phyloP scores from a whole-genome alignment of 2,113 vertebrate genomes.

The Passer domesticus region DNA sequence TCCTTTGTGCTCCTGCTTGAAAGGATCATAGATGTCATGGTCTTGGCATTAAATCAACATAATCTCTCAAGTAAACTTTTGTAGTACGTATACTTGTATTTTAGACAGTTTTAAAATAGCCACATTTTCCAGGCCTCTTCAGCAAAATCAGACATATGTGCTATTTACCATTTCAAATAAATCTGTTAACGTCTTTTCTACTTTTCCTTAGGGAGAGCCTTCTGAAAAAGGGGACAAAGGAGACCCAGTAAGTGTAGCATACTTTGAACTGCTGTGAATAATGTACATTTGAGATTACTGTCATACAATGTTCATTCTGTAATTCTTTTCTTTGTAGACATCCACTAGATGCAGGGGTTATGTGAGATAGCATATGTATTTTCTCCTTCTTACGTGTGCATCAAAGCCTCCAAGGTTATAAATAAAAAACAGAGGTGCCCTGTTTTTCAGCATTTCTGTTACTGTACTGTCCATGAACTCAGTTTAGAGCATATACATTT shows the following conservation, averaged over 20 bases:
- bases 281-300: background rate
- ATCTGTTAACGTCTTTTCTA: background rate
- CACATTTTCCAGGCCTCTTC: background rate
- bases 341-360: background rate
- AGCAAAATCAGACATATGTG: background rate
- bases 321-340: background rate
- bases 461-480: background rate
- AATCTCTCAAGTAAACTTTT: background rate
- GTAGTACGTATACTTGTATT: background rate
- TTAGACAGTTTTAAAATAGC: background rate
- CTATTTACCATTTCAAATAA: background rate
- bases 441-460: background rate
- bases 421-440: background rate
- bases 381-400: background rate
- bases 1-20: background rate
- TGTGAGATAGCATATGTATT: background rate
- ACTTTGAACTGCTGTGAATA: background rate
- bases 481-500: background rate
- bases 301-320: background rate
- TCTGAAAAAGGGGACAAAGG: conserved; percentile 85
- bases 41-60: background rate
- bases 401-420: background rate
- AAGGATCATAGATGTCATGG: background rate
- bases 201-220: conserved; percentile 61
- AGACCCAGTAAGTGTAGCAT: conserved; percentile 78